Base-by-base conservation (phyloP, 2,888 invertebrate species). In the Platerodrilus igneus region DNA sequence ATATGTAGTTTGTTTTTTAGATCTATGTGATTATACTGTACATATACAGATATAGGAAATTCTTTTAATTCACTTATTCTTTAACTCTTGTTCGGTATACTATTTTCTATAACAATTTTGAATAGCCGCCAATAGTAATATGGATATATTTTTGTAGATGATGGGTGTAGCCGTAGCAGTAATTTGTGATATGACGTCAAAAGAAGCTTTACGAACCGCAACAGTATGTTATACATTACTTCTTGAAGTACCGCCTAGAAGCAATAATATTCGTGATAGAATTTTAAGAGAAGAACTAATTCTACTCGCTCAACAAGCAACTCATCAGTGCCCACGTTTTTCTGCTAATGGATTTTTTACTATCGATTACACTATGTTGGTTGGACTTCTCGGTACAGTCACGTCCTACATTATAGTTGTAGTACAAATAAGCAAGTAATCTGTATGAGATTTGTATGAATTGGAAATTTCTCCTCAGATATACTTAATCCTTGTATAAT, bases 171-270 rank as follows among this genome's bases (percentile, higher is more conserved):
- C 47, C 13, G 27, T 55, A 8, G 51, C 54, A 9, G 32, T 36
- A 5, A 36, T 46, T 20, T 54, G 55, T 21, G 50, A 54, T 14
- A 31, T 37, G 11, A 36, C 50, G 10, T 39, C 45, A n/a, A 46
- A 47, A 29, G 56, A 56, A 44, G 49, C 49, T 8, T 46, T 38
- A 15, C 39, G 41, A 31, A 52, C 52, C 3, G 37, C 50, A 3
- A 38, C 45, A 3, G 48, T 52, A 13, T 48, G 47, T 28, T 53
- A 48, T 21, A 48, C 40, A 22, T 29, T 54, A n/a, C 37, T 55
- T 3, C 42, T 48, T n/a, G 47, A 50, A 20, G 20, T 55, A 8
- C 48, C 53, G 3, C 15, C 33, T 14, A 17, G 33, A 8, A 37
- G 30, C 23, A 31, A 37, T 11, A 37, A 37, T 18, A 28, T 41